phyloP scores from a whole-genome alignment of 2,797 vertebrate genomes.

The Pogonophryne albipinna region DNA sequence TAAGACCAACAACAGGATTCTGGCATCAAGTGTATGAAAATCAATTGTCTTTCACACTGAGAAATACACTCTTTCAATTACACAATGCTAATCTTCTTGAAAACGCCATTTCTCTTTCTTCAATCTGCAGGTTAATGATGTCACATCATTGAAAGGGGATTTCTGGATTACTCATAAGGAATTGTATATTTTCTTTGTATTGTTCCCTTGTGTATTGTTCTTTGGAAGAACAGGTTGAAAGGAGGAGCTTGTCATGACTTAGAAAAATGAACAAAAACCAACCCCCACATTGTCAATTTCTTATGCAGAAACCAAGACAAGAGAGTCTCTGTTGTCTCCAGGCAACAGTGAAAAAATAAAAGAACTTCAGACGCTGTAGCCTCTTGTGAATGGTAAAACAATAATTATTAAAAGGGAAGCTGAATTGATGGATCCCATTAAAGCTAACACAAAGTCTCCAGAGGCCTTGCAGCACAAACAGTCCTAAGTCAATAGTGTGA shows the following conservation, averaged over 20 bases:
- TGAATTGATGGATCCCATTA: constrained; percentile 91
- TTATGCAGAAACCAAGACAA: constrained; percentile 64
- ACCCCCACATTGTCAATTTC: constrained; percentile 54
- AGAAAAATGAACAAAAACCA: constrained; percentile 73
- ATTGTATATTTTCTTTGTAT: constrained; percentile 69
- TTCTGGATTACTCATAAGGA: constrained; percentile 68
- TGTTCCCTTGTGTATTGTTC: constrained; percentile 66
- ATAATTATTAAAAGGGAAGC: constrained; percentile 86
- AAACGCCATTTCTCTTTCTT: constrained; percentile 50
- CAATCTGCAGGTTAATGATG: constrained; percentile 76
- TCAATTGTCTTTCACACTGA: constrained; percentile 72
- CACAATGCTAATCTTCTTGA: constrained; percentile 63
- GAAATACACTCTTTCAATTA: constrained; percentile 68
- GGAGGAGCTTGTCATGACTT: constrained; percentile 71
- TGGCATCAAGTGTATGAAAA: constrained; percentile 77
- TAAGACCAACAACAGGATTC: constrained; percentile 72
- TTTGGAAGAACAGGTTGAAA: constrained; percentile 70
- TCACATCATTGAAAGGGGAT: constrained; percentile 72
- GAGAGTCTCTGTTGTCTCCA: constrained; percentile 52
- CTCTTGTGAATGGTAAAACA: constrained; percentile 77
- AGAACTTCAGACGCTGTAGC: constrained; percentile 55
- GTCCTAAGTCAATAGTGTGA: constrained; percentile 85
- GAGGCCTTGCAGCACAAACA: constrained; percentile 82
- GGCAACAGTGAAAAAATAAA: constrained; percentile 44
- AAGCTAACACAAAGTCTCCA: constrained; percentile 83